Evolutionary conservation across 2,797 vertebrate genomes (phyloP).

Genomic region (Gymnodraco acuticeps): DNA sequence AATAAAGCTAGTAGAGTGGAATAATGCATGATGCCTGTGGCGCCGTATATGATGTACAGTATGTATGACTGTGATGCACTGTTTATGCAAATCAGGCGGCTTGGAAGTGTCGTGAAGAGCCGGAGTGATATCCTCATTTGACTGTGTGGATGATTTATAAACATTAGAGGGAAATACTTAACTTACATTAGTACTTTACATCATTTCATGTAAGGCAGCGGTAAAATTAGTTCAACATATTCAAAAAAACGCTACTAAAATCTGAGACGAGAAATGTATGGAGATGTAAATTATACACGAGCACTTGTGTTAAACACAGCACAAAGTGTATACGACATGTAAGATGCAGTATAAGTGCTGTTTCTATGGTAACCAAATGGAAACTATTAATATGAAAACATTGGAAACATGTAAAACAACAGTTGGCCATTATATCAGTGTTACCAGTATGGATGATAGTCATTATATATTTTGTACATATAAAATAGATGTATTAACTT

Average conservation of each 20-base stretch:
- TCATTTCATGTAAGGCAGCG: background rate
- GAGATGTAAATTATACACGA: background rate
- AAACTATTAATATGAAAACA: background rate
- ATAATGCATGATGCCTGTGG: constrained; percentile 19
- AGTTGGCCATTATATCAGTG: background rate
- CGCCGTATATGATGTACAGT: constrained; percentile 16
- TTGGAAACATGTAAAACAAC: background rate
- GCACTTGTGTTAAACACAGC: background rate
- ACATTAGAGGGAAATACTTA: constrained; percentile 1
- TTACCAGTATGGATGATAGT: constrained; percentile 6
- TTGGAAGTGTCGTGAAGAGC: constrained; percentile 8
- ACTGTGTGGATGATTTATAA: constrained; percentile 15
- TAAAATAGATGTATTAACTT: constrained; percentile 3
- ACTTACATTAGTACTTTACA: constrained; percentile 1
- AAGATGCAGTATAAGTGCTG: constrained; percentile 11
- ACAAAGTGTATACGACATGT: background rate
- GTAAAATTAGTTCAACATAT: background rate
- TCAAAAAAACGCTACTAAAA: background rate
- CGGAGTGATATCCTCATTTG: constrained; percentile 4
- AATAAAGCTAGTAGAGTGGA: background rate
- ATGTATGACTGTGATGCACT: constrained; percentile 6
- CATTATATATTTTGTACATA: background rate
- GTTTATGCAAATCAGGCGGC: constrained; percentile 32
- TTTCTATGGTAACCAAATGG: constrained; percentile 44
- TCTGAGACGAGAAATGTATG: constrained; percentile 8